Evolutionary conservation across 2,797 vertebrate species (phyloP).

Genomic region (Alectoris magna): DNA sequence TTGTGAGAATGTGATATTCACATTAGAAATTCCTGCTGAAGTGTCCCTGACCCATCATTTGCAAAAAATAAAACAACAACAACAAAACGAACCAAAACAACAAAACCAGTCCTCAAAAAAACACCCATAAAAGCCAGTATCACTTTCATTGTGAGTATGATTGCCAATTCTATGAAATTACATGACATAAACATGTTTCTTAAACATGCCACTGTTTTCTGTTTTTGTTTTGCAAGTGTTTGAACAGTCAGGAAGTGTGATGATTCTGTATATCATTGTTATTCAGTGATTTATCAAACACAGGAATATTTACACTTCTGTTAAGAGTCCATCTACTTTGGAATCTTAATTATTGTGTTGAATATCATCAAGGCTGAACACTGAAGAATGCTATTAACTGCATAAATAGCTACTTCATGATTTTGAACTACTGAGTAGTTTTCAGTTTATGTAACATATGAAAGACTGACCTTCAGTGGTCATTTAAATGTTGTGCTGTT

Average conservation of each 20-base stretch:
- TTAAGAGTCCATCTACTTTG: not conserved
- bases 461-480: not conserved
- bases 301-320: not conserved
- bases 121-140: too few species aligned
- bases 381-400: not conserved
- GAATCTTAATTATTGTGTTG: not conserved
- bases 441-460: not conserved
- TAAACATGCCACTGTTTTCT: not conserved
- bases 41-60: not conserved
- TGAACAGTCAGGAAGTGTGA: not conserved
- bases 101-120: too few species aligned
- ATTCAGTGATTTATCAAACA: not conserved
- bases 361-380: not conserved
- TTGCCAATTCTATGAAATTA: not conserved
- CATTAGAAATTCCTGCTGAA: not conserved
- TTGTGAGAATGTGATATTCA: not conserved
- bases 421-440: not conserved
- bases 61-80: not conserved
- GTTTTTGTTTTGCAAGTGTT: not conserved
- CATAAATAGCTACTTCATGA: not conserved
- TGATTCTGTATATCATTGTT: not conserved
- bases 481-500: not conserved
- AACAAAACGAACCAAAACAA: too few species aligned
- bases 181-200: not conserved
- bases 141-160: not conserved